Evolutionary conservation across 1,140 invertebrate genomes (phyloP).

Genomic region (Belonocnema kinseyi): DNA sequence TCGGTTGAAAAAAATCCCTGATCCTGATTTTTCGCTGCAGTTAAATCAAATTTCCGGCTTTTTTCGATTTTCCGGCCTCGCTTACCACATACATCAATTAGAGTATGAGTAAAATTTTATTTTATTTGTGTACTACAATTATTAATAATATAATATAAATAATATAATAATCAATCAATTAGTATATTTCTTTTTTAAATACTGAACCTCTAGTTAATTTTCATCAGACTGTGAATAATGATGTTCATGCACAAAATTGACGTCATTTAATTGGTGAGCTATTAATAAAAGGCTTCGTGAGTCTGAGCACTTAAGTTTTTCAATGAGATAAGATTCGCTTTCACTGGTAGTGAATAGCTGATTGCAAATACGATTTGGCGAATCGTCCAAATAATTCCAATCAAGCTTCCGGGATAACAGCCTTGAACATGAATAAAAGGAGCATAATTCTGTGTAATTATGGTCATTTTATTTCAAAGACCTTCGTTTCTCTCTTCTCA

Average conservation of each 20-base stretch:
- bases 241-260: neutral
- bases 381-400: neutral
- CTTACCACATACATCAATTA: too few species aligned
- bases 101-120: too few species aligned
- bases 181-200: neutral
- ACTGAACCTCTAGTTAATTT: neutral
- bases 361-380: neutral
- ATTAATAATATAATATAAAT: neutral
- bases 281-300: neutral
- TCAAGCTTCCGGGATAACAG: conserved; percentile 6
- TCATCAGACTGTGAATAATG: conserved; percentile 9
- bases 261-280: neutral
- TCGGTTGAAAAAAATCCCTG: too few species aligned
- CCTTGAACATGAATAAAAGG: conserved; percentile 28
- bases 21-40: too few species aligned
- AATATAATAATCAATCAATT: neutral
- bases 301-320: neutral
- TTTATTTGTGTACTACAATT: too few species aligned
- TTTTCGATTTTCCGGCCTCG: too few species aligned
- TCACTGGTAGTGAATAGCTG: neutral
- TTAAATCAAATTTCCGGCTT: too few species aligned
- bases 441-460: conserved; percentile 23
- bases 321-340: neutral
- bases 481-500: conserved; percentile 47
- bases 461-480: conserved; percentile 31